Evolutionary conservation across 2,888 invertebrate genomes (phyloP).

Genomic region (Brachyptera putata): DNA sequence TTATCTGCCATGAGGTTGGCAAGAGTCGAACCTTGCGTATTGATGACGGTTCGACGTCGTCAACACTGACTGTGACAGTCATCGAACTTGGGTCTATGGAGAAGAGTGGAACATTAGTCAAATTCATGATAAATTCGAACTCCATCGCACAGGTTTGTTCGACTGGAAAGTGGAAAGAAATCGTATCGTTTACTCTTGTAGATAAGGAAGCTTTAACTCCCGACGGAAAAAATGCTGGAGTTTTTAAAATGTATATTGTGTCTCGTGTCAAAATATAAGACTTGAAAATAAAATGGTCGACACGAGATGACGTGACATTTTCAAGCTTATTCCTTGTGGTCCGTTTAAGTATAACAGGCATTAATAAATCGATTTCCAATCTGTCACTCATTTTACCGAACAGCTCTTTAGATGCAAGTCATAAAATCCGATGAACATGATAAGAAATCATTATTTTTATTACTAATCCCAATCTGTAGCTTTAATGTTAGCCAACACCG

Average conservation of each 20-base stretch:
- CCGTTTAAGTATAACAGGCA: background rate
- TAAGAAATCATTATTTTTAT: too few species aligned
- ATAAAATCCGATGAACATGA: too few species aligned
- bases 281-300: too few species aligned
- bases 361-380: background rate
- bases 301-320: background rate
- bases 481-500: too few species aligned
- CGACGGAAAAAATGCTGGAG: background rate
- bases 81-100: too few species aligned
- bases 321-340: background rate
- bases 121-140: background rate
- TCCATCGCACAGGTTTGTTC: background rate
- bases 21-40: too few species aligned
- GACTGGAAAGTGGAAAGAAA: background rate
- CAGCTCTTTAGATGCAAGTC: background rate
- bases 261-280: background rate
- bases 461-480: too few species aligned
- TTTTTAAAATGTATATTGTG: background rate
- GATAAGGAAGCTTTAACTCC: background rate
- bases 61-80: too few species aligned
- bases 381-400: background rate
- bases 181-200: background rate
- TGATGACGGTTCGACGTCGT: too few species aligned
- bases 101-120: background rate
- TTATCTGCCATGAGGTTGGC: too few species aligned